These are phyloP conservation scores for Augochlorella aurata DNA, from an alignment of 2,888 invertebrate genomes.

Conservation along the genomic window DNA sequence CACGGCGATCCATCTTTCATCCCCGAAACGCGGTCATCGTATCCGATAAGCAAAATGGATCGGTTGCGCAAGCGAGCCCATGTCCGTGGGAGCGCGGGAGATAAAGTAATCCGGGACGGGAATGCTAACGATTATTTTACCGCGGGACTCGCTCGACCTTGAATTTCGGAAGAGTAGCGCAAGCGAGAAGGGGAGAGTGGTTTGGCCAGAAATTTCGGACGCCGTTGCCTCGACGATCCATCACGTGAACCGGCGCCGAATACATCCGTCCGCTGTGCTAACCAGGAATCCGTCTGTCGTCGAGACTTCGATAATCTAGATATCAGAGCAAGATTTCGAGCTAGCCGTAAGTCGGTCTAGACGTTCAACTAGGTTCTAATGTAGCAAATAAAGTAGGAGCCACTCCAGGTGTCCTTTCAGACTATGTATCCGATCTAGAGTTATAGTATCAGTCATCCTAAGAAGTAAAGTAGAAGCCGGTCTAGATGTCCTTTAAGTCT, in stretches of 20 bases:
- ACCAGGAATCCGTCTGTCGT: slow-evolving; percentile 4
- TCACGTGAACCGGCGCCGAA: slow-evolving; percentile 53
- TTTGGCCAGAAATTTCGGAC: slow-evolving; percentile 63
- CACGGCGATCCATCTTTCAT: not conserved
- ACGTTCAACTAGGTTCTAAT: too few relatives aligned
- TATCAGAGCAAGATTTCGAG: too few relatives aligned
- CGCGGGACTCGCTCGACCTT: slow-evolving; percentile 60
- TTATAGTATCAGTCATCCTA: too few relatives aligned
- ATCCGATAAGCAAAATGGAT: not conserved
- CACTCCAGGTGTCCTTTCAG: too few relatives aligned
- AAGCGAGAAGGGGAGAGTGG: slow-evolving; percentile 66
- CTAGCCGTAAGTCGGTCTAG: too few relatives aligned
- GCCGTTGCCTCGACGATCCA: slow-evolving; percentile 65
- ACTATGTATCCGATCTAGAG: too few relatives aligned
- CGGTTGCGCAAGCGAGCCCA: not conserved
- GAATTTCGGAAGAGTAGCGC: slow-evolving; percentile 62
- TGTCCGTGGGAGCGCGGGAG: not conserved
- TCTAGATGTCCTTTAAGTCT: too few relatives aligned
- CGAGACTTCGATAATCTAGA: not conserved
- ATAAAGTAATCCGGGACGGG: slow-evolving; percentile 11
- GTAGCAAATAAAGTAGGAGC: not conserved
- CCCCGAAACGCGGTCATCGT: not conserved
- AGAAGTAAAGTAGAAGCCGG: too few relatives aligned
- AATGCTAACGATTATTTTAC: slow-evolving; percentile 23
- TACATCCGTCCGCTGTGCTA: not conserved